phyloP scores from a whole-genome alignment of 2,113 vertebrate species.

The Coregonus clupeaformis region DNA sequence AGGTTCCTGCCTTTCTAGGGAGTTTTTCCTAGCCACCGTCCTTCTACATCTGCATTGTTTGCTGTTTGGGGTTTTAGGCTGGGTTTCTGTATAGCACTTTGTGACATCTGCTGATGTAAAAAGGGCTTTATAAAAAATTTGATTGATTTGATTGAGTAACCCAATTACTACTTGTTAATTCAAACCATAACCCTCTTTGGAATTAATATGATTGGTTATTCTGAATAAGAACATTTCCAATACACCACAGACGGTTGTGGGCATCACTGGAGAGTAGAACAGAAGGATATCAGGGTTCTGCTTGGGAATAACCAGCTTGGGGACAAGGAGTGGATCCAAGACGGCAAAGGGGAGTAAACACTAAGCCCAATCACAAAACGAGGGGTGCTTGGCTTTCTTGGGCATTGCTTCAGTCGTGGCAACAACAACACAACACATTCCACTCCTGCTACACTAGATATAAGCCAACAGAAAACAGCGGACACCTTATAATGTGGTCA shows the following conservation, averaged over 20 bases:
- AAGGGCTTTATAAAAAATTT: no score
- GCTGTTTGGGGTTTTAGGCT: no score
- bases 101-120: no score
- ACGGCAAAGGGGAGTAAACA: neutral
- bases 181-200: no score
- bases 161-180: no score
- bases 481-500: neutral
- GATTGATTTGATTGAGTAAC: no score
- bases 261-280: neutral
- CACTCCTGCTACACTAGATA: neutral
- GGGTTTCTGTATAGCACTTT: no score
- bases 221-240: no score
- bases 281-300: neutral
- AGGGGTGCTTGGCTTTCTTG: neutral
- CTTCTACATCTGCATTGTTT: no score
- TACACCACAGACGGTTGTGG: neutral
- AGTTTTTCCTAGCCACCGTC: no score
- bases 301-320: neutral
- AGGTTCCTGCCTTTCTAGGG: no score
- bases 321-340: neutral
- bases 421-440: neutral
- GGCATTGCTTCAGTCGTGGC: neutral
- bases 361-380: neutral
- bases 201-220: no score
- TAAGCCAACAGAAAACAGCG: neutral